Evolutionary conservation across 2,888 invertebrate genomes (phyloP), one percentile per base, ranked within the genome.

Genomic region (Caenorhabditis macrosperma): DNA sequence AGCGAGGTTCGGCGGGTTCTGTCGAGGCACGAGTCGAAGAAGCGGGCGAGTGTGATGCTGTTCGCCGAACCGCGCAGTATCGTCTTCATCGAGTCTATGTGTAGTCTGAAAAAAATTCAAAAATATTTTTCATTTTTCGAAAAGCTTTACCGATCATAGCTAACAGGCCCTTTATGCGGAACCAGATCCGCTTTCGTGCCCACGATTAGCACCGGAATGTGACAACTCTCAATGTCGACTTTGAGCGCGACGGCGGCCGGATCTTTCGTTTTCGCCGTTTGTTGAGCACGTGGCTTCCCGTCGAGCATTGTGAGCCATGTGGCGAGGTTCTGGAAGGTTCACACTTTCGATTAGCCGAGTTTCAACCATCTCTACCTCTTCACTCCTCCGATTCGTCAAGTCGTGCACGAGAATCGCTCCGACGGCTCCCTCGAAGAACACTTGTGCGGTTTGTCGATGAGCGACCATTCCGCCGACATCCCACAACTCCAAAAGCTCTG

Each of bases 401-500:
- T 99, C 99, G 91, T 99, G 97, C 1, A 98, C 97, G 79, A 99
- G 93, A 87, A 99, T 95, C 38, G 97, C 94, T 93, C 97, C 99
- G 92, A 97, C 95, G 0, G 86, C 88, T 33, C 95, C 95, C 90
- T 95, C 94, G 91, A 97, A 97, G 92, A 98, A 98, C 1, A 97
- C 95, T 80, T 94, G 94, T 89, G 97, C 66, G 22, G 60, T 52
- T 28, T 67, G 78, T 55, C 78, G 67, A 68, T 78, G 78, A 0
- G 72, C 74, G 22, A 78, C 63, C 78, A 78, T 72, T 0, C 98
- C 98, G 5, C 98, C 98, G 66, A 99, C 94, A 91, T 99, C 99
- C 95, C 97, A 99, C 35, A 98, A 93, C 92, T 99, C 98, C 26
- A 98, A 93, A 28, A 88, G 66, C 63, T 90, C 89, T 0, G 82